Evolutionary conservation across 2,113 vertebrate genomes (phyloP).

Genomic region (Macquaria ambigua): DNA sequence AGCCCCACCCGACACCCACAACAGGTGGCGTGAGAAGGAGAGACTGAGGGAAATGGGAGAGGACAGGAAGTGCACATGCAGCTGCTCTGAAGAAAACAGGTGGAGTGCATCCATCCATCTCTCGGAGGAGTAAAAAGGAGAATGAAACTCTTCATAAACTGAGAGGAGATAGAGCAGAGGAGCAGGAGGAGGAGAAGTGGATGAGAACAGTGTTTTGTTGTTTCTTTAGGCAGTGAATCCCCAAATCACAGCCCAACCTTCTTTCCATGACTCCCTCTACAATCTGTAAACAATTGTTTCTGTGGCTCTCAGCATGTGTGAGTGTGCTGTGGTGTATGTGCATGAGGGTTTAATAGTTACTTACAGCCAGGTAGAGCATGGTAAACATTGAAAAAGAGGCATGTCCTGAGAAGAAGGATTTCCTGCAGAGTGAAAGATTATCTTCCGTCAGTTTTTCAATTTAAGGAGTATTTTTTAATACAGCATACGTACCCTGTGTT

Average conservation of each 20-base stretch:
- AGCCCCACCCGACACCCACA: constrained; percentile 49
- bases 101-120: constrained; percentile 60
- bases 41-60: constrained; percentile 17
- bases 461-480: neutral
- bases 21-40: constrained; percentile 58
- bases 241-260: constrained; percentile 46
- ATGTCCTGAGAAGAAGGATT: constrained; percentile 99
- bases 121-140: constrained; percentile 51
- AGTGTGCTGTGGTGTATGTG: constrained; percentile 10
- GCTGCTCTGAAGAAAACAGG: constrained; percentile 75
- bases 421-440: constrained; percentile 83
- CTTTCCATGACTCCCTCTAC: constrained; percentile 30
- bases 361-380: constrained; percentile 99
- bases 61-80: constrained; percentile 64
- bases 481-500: neutral
- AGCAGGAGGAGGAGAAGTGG: constrained; percentile 23
- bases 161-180: constrained; percentile 10
- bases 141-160: constrained; percentile 53
- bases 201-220: constrained; percentile 34
- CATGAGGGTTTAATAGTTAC: constrained; percentile 73
- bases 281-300: constrained; percentile 43
- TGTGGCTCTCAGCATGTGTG: constrained; percentile 23
- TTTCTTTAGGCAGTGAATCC: constrained; percentile 40
- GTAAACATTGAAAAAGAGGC: constrained; percentile 98
- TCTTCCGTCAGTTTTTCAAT: neutral